These are phyloP conservation scores for Actinostola sp. DNA, from an alignment of 92 coral and sea anemone species.

Conservation along the genomic window DNA sequence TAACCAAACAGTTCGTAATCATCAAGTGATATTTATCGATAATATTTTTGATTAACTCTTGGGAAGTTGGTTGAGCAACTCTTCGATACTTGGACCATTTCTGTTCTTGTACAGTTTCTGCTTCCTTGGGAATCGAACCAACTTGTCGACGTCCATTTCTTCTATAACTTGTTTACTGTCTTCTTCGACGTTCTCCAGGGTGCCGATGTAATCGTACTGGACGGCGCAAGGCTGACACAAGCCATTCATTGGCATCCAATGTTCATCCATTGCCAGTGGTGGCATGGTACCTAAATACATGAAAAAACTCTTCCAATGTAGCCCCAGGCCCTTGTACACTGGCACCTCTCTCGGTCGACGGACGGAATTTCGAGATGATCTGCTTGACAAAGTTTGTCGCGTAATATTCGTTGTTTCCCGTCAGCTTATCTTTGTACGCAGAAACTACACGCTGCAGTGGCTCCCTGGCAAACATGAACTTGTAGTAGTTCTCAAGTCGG, in stretches of 20 bases:
- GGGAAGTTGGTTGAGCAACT: constrained; percentile 15
- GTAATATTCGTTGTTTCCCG: constrained; percentile 2
- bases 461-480: constrained; percentile 41
- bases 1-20: constrained; percentile 36
- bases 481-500: constrained; percentile 29
- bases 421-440: constrained; percentile 34
- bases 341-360: not conserved
- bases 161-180: constrained; percentile 12
- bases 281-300: constrained; percentile 5
- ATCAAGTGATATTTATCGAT: not conserved
- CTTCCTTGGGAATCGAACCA: constrained; percentile 12
- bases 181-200: constrained; percentile 8
- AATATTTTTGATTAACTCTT: not conserved
- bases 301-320: constrained; percentile 20
- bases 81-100: constrained; percentile 1
- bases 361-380: constrained; percentile 16
- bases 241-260: constrained; percentile 30
- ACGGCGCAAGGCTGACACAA: constrained; percentile 37
- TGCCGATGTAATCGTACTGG: constrained; percentile 36
- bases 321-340: not conserved
- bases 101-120: constrained; percentile 20
- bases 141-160: constrained; percentile 4
- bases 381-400: not conserved
- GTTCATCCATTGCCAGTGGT: constrained; percentile 12
- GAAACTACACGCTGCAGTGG: constrained; percentile 33